Base-by-base conservation (phyloP, 2,888 invertebrate genomes). In the Scaptomyza flava region DNA sequence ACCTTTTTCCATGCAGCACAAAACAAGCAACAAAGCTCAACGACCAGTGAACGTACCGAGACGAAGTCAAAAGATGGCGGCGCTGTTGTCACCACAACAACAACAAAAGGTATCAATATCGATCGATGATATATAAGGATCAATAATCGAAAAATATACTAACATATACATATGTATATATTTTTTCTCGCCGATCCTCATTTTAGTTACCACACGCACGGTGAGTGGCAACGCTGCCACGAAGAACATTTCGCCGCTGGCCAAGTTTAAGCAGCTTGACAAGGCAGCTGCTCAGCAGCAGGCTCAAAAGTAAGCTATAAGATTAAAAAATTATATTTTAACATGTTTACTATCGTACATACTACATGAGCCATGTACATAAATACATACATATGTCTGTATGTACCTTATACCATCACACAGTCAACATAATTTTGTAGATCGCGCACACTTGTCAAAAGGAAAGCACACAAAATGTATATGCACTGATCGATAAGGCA, bases 191-290 rank as follows among this genome's bases (percentile, higher is more conserved):
- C 23, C 6, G 12, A 23, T 43, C 34, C 36, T 48, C 23, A 43
- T 17, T 23, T 8, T 64, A 92, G 92, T 92, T 83, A 92, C 91
- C 81, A 92, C 91, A 72, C 90, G 90, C 67, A 90, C 93, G 94
- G 94, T 95, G 91, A 93, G 93, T 90, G 93, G 93, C 90, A 86
- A 72, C 60, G 79, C 87, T 92, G 92, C 93, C 92, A 72, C 93
- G 92, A 91, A 96, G 95, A 95, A 96, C 81, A 94, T 96, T 90
- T 97, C 97, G 88, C 96, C 97, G 75, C 97, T 97, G 93, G 96
- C 96, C 91, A 97, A 97, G 93, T 97, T 97, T 93, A 96, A 96
- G 92, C 97, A 97, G 93, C 94, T 97, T 92, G 97, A 97, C 92
- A 96, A 96, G 91, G 96, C 96, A 87, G 96, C 95, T 92, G 96